Evolutionary conservation across 1,140 invertebrate genomes (phyloP), one percentile per base, ranked within the genome.

Genomic region (Aphelenchoides avenae): DNA sequence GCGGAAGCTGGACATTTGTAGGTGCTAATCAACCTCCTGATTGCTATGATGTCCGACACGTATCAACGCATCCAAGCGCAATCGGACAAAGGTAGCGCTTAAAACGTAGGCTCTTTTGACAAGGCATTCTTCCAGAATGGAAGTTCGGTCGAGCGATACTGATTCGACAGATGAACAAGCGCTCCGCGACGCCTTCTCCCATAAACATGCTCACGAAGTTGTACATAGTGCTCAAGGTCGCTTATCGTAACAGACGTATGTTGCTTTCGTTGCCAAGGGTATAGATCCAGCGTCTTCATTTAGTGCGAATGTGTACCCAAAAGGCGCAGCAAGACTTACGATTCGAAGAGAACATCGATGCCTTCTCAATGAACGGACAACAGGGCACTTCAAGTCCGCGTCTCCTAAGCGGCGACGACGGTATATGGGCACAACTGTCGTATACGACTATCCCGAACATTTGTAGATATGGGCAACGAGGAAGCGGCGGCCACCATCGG

Each of bases 41-140:
- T 97, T 85, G 93, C 93, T 82, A 96, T 97, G 93, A 96, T 97
- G 91, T 92, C 89, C 75, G 91, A 97, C 83, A 97, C 93, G 67
- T 97, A 97, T 80, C 91, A 96, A 80, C 84, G 92, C 66, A 97
- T 97, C 77, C 88, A 89, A 84, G 87, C 92, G 39, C 92, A 98
- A 84, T 97, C 93, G n/a, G 94, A 99, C 80, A 95, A 93, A 68
- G n/a, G n/a, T n/a, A n/a, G n/a, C n/a, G n/a, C n/a, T n/a, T n/a
- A n/a, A n/a, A n/a, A n/a, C n/a, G n/a, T n/a, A n/a, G n/a, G n/a
- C n/a, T n/a, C n/a, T n/a, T n/a, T n/a, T n/a, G n/a, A n/a, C n/a
- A n/a, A n/a, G n/a, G n/a, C n/a, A n/a, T n/a, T n/a, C n/a, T n/a
- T n/a, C n/a, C n/a, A n/a, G 94, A 99, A 80, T 99, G 94, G 94